phyloP scores from a whole-genome alignment of 2,113 vertebrate species.

The Paralichthys olivaceus region DNA sequence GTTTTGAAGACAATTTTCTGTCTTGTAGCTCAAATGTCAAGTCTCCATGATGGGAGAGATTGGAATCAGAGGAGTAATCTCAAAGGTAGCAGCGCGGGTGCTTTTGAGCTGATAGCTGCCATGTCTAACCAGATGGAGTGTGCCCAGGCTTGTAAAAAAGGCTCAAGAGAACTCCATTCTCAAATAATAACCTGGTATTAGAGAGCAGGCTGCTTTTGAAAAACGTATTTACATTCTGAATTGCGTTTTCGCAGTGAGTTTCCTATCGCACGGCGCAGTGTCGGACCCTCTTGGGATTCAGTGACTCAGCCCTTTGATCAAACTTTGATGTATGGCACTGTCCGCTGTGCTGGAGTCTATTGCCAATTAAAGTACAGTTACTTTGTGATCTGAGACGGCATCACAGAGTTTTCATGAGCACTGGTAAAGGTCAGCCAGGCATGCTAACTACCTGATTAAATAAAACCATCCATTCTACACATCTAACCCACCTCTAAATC shows the following conservation, averaged over 20 bases:
- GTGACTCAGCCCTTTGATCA: slow-evolving; percentile 4
- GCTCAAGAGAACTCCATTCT: slow-evolving; percentile 53
- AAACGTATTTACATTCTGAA: slow-evolving; percentile 60
- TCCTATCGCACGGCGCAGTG: slow-evolving; percentile 32
- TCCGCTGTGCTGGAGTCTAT: slow-evolving; percentile 13
- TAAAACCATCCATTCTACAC: background rate
- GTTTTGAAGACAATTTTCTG: slow-evolving; percentile 73
- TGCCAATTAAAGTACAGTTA: slow-evolving; percentile 36
- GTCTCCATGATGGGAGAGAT: slow-evolving; percentile 64
- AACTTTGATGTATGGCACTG: slow-evolving; percentile 30
- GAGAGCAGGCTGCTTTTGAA: slow-evolving; percentile 38
- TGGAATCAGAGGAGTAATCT: slow-evolving; percentile 72
- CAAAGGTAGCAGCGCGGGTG: slow-evolving; percentile 60
- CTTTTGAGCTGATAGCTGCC: slow-evolving; percentile 67
- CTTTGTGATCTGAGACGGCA: slow-evolving; percentile 20
- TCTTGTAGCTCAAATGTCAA: slow-evolving; percentile 77
- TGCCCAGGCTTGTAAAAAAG: slow-evolving; percentile 50
- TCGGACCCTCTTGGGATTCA: slow-evolving; percentile 31
- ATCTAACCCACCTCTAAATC: background rate
- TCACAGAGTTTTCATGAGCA: slow-evolving; percentile 1
- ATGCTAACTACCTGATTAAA: slow-evolving; percentile 22
- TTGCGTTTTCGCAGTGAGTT: slow-evolving; percentile 52
- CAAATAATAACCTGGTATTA: slow-evolving; percentile 62
- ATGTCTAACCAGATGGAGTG: slow-evolving; percentile 55
- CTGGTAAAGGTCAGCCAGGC: slow-evolving; percentile 33